These are phyloP conservation scores for Eciton burchellii DNA, from an alignment of 1,140 invertebrate species.

Conservation along the genomic window DNA sequence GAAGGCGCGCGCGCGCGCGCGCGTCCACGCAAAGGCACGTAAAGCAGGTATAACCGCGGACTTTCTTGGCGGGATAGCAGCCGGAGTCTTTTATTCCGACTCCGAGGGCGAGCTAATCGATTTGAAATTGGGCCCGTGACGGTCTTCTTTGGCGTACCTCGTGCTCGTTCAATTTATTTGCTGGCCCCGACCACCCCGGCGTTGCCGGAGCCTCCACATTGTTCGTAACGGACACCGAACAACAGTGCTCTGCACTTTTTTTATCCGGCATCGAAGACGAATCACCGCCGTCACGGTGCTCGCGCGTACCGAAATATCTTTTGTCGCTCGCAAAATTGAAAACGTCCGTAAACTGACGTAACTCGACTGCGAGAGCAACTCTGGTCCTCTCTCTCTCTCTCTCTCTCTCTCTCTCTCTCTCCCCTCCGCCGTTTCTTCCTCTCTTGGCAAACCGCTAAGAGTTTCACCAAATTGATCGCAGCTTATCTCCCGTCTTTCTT, in stretches of 20 bases:
- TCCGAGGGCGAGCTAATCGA: conserved; percentile 69
- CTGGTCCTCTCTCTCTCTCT: neutral
- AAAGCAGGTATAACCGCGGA: conserved; percentile 57
- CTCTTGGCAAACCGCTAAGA: conserved; percentile 28
- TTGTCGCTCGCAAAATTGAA: conserved; percentile 61
- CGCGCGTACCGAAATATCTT: conserved; percentile 60
- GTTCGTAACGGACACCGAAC: conserved; percentile 67
- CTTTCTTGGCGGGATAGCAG: conserved; percentile 52
- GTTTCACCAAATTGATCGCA: conserved; percentile 55
- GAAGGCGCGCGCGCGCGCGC: neutral
- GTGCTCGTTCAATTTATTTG: conserved; percentile 71
- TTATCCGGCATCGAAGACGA: conserved; percentile 58
- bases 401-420: conserved; percentile 5
- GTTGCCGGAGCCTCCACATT: conserved; percentile 60
- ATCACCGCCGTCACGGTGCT: conserved; percentile 64
- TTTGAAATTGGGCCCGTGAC: conserved; percentile 75
- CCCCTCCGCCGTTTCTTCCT: conserved; percentile 13
- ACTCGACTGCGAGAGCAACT: conserved; percentile 30
- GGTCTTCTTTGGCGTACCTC: conserved; percentile 68
- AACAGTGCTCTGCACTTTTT: conserved; percentile 56
- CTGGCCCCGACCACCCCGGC: conserved; percentile 66
- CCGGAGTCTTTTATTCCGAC: conserved; percentile 57
- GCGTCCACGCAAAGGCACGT: conserved; percentile 45
- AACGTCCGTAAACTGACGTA: conserved; percentile 59
- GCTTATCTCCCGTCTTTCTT: conserved; percentile 24